These are phyloP conservation scores for Trissolcus brochymenae DNA, from an alignment of 2,888 invertebrate genomes.

Conservation along the genomic window DNA sequence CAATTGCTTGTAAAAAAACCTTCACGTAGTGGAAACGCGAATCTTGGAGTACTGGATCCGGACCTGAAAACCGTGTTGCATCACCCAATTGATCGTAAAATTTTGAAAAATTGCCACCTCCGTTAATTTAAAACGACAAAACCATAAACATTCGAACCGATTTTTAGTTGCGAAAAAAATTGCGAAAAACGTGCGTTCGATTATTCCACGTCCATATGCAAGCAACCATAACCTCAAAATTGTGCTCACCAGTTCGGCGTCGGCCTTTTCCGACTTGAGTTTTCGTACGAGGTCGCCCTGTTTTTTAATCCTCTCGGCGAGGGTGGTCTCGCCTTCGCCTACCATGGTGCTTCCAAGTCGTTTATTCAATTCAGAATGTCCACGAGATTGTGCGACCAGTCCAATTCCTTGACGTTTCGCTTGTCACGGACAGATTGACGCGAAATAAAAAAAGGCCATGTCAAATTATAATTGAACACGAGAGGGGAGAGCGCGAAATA, in stretches of 20 bases:
- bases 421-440: constrained; percentile 23
- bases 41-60: too few relatives aligned
- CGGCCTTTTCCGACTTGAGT: constrained; percentile 88
- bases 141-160: too few relatives aligned
- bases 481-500: constrained; percentile 5
- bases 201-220: constrained; percentile 30
- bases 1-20: background rate
- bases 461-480: background rate
- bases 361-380: background rate
- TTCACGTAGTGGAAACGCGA: constrained; percentile 22
- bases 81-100: constrained; percentile 1
- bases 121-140: too few relatives aligned
- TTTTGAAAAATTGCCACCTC: too few relatives aligned
- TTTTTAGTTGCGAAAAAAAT: too few relatives aligned
- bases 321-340: constrained; percentile 30
- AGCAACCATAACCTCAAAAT: constrained; percentile 39
- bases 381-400: constrained; percentile 16
- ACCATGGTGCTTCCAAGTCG: constrained; percentile 21
- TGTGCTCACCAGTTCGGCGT: constrained; percentile 83
- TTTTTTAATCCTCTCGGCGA: constrained; percentile 77
- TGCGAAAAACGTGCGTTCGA: constrained; percentile 3
- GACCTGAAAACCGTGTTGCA: background rate
- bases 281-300: constrained; percentile 90
- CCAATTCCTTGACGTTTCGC: constrained; percentile 37
- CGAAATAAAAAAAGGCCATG: background rate